Conservation (phyloP, 2,797 vertebrate genomes). For the Squalus acanthias region DNA sequence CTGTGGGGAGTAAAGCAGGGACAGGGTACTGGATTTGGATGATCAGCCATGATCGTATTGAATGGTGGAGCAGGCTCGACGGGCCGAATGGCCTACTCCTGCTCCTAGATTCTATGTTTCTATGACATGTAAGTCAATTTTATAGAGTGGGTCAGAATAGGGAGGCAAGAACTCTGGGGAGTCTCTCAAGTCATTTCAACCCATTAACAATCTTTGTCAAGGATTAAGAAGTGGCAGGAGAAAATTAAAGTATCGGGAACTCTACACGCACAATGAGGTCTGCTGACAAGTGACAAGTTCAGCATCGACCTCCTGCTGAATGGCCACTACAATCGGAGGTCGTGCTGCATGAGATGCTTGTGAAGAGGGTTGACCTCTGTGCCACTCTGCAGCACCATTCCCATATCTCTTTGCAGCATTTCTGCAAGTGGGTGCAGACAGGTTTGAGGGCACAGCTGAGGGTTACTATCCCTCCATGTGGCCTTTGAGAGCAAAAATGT, state of each 20-base stretch:
- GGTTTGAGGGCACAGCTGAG: neutral
- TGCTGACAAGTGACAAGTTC: too few species aligned
- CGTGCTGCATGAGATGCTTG: neutral
- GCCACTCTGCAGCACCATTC: neutral
- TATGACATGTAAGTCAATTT: too few species aligned
- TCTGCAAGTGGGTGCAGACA: neutral
- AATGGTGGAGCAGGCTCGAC: too few species aligned
- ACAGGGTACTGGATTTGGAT: too few species aligned
- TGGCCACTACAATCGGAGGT: neutral
- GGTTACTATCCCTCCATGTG: too few species aligned
- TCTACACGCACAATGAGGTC: neutral
- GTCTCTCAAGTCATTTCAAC: neutral
- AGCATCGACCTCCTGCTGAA: neutral
- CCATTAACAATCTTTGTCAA: neutral
- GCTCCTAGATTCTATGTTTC: too few species aligned
- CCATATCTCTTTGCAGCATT: neutral
- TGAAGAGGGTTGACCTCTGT: neutral
- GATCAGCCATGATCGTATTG: too few species aligned
- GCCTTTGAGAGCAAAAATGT: neutral
- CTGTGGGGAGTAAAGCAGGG: too few species aligned
- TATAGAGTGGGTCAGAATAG: neutral
- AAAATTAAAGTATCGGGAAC: neutral
- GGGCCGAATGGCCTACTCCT: too few species aligned
- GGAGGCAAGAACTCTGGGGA: neutral
- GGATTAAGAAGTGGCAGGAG: neutral